Evolutionary conservation across 2,113 vertebrate species (phyloP).

Genomic region (Burhinus oedicnemus): DNA sequence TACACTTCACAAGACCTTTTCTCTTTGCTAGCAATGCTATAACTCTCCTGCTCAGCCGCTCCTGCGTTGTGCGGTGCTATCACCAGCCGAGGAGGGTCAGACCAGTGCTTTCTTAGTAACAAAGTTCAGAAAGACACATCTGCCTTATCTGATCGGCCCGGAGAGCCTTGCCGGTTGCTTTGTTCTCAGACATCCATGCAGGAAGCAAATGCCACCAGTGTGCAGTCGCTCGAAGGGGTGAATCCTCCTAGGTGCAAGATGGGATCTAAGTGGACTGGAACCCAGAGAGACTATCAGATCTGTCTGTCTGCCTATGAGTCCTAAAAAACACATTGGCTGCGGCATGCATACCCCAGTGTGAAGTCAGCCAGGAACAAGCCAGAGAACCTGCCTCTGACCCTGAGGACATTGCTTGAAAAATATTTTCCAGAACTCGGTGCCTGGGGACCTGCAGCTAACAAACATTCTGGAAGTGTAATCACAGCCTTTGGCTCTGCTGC

Average conservation of each 20-base stretch:
- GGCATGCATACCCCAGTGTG: constrained; percentile 39
- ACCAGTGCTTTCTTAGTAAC: neutral
- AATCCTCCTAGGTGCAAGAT: neutral
- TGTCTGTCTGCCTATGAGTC: neutral
- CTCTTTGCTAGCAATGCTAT: neutral
- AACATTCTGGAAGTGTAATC: constrained; percentile 74
- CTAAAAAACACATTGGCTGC: constrained; percentile 41
- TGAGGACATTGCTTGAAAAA: constrained; percentile 70
- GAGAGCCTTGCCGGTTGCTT: neutral
- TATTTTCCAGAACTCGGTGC: constrained; percentile 72
- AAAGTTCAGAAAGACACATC: neutral
- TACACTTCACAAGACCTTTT: neutral
- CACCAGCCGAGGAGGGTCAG: neutral
- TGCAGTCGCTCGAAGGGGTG: accelerated
- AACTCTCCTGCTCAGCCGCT: neutral
- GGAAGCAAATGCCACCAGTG: neutral
- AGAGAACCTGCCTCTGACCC: constrained; percentile 76
- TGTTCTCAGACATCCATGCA: neutral
- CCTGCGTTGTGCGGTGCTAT: accelerated
- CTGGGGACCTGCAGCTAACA: constrained; percentile 75
- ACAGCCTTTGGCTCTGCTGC: constrained; percentile 71
- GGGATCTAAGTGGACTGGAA: neutral
- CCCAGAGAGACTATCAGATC: neutral
- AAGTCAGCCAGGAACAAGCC: constrained; percentile 66
- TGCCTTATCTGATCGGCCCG: neutral